These are phyloP conservation scores for Cichladusa arquata DNA, from an alignment of 2,113 vertebrate genomes.

Conservation along the genomic window DNA sequence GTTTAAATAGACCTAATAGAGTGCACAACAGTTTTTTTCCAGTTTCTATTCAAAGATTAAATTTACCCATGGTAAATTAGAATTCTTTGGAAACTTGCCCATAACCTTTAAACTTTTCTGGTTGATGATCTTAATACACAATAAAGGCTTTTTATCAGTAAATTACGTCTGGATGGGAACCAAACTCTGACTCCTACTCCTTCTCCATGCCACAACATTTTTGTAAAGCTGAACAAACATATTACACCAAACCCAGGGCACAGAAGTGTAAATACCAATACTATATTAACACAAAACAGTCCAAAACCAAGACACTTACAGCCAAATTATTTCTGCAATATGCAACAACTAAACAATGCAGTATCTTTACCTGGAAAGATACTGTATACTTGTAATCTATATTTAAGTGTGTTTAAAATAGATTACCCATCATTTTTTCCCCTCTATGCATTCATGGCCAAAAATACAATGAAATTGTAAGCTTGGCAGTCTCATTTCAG, in stretches of 20 bases:
- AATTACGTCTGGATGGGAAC: slow-evolving; percentile 3
- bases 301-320: not conserved
- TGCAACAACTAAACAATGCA: not conserved
- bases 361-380: not conserved
- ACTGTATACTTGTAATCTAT: not conserved
- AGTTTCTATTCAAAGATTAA: not conserved
- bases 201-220: slow-evolving; percentile 47
- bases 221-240: slow-evolving; percentile 34
- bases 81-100: not conserved
- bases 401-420: not conserved
- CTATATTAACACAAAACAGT: not conserved
- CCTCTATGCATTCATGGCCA: not conserved
- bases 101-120: slow-evolving; percentile 51
- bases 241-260: not conserved
- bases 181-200: not conserved
- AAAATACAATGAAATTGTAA: not conserved
- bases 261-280: slow-evolving; percentile 37
- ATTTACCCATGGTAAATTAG: slow-evolving; percentile 30
- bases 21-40: not conserved
- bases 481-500: not conserved
- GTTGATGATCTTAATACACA: slow-evolving; percentile 18
- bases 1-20: not conserved
- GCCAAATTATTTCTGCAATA: not conserved
- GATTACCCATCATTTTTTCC: not conserved
- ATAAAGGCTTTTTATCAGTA: slow-evolving; percentile 38